Evolutionary conservation across 2,113 vertebrate species (phyloP).

Genomic region (Seriola rivoliana): DNA sequence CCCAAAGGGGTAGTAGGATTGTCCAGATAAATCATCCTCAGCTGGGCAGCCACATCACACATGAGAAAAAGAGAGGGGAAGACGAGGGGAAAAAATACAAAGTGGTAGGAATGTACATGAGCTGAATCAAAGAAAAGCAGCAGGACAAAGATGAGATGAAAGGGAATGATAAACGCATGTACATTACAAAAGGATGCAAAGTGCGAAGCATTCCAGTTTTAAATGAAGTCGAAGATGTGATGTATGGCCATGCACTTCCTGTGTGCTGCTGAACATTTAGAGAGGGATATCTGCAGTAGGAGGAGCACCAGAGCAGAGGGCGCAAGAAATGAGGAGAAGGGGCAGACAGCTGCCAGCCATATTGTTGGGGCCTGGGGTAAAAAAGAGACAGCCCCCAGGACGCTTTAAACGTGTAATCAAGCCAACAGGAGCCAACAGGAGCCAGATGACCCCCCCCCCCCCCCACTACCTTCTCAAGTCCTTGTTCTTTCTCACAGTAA

Average conservation of each 20-base stretch:
- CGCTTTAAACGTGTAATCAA: slow-evolving; percentile 55
- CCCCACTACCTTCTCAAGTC: background rate
- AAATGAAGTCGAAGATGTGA: slow-evolving; percentile 25
- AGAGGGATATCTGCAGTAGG: slow-evolving; percentile 12
- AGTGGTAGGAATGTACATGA: slow-evolving; percentile 16
- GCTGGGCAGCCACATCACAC: slow-evolving; percentile 59
- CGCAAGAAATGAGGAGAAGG: slow-evolving; percentile 28
- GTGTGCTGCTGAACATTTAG: slow-evolving; percentile 34
- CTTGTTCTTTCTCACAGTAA: slow-evolving; percentile 17
- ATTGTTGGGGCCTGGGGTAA: slow-evolving; percentile 31
- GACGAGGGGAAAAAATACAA: slow-evolving; percentile 1
- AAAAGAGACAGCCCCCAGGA: slow-evolving; percentile 34
- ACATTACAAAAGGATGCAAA: slow-evolving; percentile 29
- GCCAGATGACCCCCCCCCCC: slow-evolving; percentile 45
- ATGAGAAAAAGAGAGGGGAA: background rate
- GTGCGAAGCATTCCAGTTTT: slow-evolving; percentile 19
- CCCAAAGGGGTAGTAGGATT: slow-evolving; percentile 71
- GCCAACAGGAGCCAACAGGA: slow-evolving; percentile 38
- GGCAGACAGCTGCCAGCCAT: slow-evolving; percentile 50
- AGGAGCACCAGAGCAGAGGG: slow-evolving; percentile 5
- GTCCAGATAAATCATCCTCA: slow-evolving; percentile 78
- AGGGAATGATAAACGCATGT: slow-evolving; percentile 27
- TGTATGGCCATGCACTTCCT: slow-evolving; percentile 4
- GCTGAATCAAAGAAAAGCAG: slow-evolving; percentile 23
- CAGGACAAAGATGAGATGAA: slow-evolving; percentile 21